These are phyloP conservation scores for Harpalus rubripes DNA, from an alignment of 2,888 invertebrate species.

Conservation along the genomic window DNA sequence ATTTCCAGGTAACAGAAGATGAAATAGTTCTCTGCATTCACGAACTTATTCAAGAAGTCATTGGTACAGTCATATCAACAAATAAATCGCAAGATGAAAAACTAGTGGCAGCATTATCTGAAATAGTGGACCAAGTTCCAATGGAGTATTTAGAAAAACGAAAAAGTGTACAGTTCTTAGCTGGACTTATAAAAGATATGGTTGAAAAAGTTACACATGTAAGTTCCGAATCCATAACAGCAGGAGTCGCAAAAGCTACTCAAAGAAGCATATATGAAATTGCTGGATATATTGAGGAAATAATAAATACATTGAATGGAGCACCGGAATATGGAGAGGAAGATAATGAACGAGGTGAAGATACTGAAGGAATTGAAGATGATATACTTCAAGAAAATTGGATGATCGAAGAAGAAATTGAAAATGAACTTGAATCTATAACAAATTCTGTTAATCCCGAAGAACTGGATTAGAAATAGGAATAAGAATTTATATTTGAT, in stretches of 20 bases:
- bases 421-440: not conserved
- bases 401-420: not conserved
- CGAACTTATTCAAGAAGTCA: constrained; percentile 72
- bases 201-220: not conserved
- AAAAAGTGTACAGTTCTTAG: constrained; percentile 5
- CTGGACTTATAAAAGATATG: constrained; percentile 26
- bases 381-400: not conserved
- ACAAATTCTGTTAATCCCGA: not conserved
- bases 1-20: constrained; percentile 70
- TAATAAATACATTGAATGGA: not conserved
- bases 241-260: constrained; percentile 30
- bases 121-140: constrained; percentile 71
- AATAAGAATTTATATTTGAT: not conserved
- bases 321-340: not conserved
- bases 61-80: constrained; percentile 70
- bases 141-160: constrained; percentile 67
- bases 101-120: constrained; percentile 71
- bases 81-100: constrained; percentile 71
- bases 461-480: not conserved
- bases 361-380: not conserved
- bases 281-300: constrained; percentile 10
- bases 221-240: constrained; percentile 1
- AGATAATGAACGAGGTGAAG: no score
- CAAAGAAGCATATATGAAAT: constrained; percentile 17
- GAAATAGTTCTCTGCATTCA: constrained; percentile 69